phyloP scores from a whole-genome alignment of 2,888 invertebrate species.

The Aphodius granarius region DNA sequence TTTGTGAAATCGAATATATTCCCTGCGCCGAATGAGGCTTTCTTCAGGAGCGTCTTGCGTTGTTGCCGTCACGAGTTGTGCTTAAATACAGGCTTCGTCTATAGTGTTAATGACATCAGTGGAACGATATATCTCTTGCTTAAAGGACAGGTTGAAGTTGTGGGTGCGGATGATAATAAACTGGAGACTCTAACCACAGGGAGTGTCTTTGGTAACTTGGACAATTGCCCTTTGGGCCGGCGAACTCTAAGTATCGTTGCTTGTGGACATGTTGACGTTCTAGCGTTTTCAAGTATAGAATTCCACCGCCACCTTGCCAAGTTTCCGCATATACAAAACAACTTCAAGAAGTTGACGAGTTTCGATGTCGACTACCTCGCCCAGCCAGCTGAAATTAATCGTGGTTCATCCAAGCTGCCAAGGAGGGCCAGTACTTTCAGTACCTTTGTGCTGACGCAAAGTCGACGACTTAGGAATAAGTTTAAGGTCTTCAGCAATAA shows the following conservation, averaged over 20 bases:
- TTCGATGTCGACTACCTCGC: conserved; percentile 32
- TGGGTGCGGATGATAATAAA: conserved; percentile 36
- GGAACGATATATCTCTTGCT: conserved; percentile 33
- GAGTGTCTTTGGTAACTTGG: conserved; percentile 38
- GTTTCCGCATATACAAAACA: conserved; percentile 25
- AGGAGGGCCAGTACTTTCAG: not conserved
- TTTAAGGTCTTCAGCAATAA: not conserved
- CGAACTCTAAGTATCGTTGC: conserved; percentile 38
- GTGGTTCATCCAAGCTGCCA: not conserved
- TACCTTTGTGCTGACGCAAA: not conserved
- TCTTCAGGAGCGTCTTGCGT: conserved; percentile 28
- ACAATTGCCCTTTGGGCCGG: conserved; percentile 29
- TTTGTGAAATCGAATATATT: conserved; percentile 30
- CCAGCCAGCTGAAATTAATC: not conserved
- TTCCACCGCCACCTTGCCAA: conserved; percentile 34
- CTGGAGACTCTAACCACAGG: conserved; percentile 31
- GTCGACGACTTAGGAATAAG: not conserved
- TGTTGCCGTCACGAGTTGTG: conserved; percentile 26
- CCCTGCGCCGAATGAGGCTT: conserved; percentile 25
- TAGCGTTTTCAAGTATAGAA: conserved; percentile 28
- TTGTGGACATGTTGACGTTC: conserved; percentile 35
- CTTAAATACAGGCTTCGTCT: conserved; percentile 25
- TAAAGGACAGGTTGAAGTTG: conserved; percentile 36
- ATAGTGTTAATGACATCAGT: conserved; percentile 34
- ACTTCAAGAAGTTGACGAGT: conserved; percentile 27